These are phyloP conservation scores for Eucera pruinosa DNA, from an alignment of 2,888 invertebrate genomes.

Conservation along the genomic window DNA sequence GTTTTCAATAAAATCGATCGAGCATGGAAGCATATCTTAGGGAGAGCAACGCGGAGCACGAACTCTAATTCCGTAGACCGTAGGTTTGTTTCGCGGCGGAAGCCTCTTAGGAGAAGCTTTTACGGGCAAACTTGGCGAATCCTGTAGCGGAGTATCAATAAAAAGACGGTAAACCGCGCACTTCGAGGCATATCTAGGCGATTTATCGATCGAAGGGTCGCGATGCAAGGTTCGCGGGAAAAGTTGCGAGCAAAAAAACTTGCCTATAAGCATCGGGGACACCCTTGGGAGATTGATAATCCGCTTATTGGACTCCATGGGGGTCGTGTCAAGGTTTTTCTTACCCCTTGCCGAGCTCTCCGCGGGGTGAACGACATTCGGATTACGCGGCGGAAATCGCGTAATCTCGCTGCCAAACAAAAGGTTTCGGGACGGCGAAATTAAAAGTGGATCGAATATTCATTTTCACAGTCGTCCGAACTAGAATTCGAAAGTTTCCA, in stretches of 20 bases:
- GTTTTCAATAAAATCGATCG: no score
- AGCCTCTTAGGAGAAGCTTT: slow-evolving; percentile 7
- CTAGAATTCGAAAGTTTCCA: no score
- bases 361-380: slow-evolving; percentile 5
- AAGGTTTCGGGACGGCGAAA: neutral
- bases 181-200: neutral
- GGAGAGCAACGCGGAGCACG: no score
- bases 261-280: slow-evolving; percentile 15
- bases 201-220: slow-evolving; percentile 28
- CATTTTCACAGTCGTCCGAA: no score
- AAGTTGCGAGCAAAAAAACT: neutral
- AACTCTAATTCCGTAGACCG: no score
- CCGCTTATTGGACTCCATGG: slow-evolving; percentile 47
- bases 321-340: slow-evolving; percentile 8
- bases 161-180: slow-evolving; percentile 19
- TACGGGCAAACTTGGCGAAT: slow-evolving; percentile 10
- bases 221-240: slow-evolving; percentile 1
- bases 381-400: slow-evolving; percentile 17
- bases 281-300: slow-evolving; percentile 54
- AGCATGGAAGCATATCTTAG: no score
- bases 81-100: slow-evolving; percentile 1
- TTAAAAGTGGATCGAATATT: no score
- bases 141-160: slow-evolving; percentile 8
- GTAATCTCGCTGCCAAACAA: slow-evolving; percentile 1
- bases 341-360: neutral